Percentiles rank a stretch among this genome's conserved stretches.
Conservation (phyloP, 2,113 vertebrate genomes). For the Chaetorhynchus papuensis region DNA sequence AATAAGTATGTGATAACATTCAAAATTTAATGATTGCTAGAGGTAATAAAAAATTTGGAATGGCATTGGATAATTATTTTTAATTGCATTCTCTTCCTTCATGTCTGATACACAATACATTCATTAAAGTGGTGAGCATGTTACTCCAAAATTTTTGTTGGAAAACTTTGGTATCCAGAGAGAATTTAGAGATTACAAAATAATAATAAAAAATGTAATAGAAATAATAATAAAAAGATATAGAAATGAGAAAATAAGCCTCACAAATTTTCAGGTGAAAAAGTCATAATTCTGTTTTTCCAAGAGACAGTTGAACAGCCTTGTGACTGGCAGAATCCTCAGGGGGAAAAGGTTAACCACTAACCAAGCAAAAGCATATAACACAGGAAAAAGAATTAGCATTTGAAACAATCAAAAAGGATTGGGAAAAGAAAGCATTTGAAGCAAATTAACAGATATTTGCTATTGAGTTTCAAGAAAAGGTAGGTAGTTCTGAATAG, state of each 20-base stretch:
- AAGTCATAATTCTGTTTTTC: background rate
- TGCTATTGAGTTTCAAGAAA: background rate
- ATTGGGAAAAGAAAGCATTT: background rate
- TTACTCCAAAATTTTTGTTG: background rate
- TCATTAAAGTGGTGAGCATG: background rate
- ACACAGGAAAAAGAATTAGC: background rate
- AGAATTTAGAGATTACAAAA: background rate
- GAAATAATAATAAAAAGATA: background rate
- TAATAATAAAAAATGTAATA: background rate
- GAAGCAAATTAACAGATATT: background rate
- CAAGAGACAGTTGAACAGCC: background rate
- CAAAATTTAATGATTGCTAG: background rate
- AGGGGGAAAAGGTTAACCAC: background rate
- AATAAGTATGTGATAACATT: background rate
- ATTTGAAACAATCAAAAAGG: background rate
- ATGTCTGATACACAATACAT: background rate
- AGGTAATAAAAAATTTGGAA: background rate
- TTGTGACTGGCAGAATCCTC: background rate
- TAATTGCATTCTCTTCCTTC: background rate
- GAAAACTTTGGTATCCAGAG: background rate
- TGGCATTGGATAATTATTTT: background rate
- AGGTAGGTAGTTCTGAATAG: background rate
- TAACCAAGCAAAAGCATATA: background rate
- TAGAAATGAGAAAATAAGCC: background rate
- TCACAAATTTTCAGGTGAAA: background rate